A percentile compares a stretch with the other conserved stretches of the same genome.
Evolutionary conservation across 2,888 invertebrate species (phyloP).

Genomic region (Hydroisotoma schaefferi): DNA sequence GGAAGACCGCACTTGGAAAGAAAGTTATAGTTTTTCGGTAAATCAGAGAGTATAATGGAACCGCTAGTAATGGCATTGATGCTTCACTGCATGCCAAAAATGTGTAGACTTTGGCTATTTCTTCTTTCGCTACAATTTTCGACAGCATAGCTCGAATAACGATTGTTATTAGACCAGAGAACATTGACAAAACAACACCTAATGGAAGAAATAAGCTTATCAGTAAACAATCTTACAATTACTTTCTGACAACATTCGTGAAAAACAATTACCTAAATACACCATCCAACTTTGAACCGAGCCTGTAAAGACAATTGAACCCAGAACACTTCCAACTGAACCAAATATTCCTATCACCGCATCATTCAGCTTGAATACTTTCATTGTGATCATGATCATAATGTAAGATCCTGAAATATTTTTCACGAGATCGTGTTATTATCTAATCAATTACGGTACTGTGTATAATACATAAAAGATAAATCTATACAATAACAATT

Average conservation of each 20-base stretch:
- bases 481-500: no score
- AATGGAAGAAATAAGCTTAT: slow-evolving; percentile 2
- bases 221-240: background rate
- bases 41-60: slow-evolving; percentile 63
- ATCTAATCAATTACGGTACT: background rate
- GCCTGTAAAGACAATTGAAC: slow-evolving; percentile 29
- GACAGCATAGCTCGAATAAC: slow-evolving; percentile 61
- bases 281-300: slow-evolving; percentile 39
- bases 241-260: background rate
- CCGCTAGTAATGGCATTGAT: slow-evolving; percentile 60
- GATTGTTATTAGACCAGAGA: slow-evolving; percentile 59
- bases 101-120: slow-evolving; percentile 55
- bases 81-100: slow-evolving; percentile 56
- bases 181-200: slow-evolving; percentile 55
- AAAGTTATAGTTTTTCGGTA: slow-evolving; percentile 60
- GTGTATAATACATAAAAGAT: no score
- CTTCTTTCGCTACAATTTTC: slow-evolving; percentile 60
- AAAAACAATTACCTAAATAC: slow-evolving; percentile 38
- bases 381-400: slow-evolving; percentile 37
- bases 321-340: slow-evolving; percentile 23
- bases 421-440: no score
- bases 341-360: slow-evolving; percentile 39
- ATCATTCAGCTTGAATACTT: slow-evolving; percentile 40
- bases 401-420: slow-evolving; percentile 26
- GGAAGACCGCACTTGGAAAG: slow-evolving; percentile 61